A percentile compares a stretch with the other conserved stretches of the same genome.
phyloP scores from a whole-genome alignment of 2,797 vertebrate genomes.

The Hyperoplus immaculatus region DNA sequence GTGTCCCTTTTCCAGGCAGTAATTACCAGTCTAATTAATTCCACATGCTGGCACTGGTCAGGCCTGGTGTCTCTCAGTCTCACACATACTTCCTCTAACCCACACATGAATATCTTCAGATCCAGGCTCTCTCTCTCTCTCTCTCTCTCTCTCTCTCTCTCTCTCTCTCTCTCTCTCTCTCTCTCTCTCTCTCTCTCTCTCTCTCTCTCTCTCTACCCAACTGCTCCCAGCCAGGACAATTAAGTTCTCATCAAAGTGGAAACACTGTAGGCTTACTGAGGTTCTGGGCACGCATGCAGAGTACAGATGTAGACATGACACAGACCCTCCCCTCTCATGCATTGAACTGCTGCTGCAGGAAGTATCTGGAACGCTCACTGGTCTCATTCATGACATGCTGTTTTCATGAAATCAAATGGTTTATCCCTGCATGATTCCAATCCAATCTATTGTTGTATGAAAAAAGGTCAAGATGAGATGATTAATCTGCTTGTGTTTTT shows the following conservation, averaged over 20 bases:
- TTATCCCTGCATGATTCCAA: not conserved
- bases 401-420: not conserved
- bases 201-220: slow-evolving; percentile 52
- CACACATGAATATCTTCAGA: slow-evolving; percentile 20
- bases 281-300: slow-evolving; percentile 36
- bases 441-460: not conserved
- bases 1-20: slow-evolving; percentile 42
- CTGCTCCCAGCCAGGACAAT: slow-evolving; percentile 74
- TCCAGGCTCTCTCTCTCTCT: slow-evolving; percentile 24
- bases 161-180: not conserved
- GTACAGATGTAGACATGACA: slow-evolving; percentile 59
- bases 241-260: slow-evolving; percentile 76
- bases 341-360: slow-evolving; percentile 34
- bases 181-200: not conserved
- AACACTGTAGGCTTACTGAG: slow-evolving; percentile 39
- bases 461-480: not conserved
- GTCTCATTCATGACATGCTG: slow-evolving; percentile 4
- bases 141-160: slow-evolving; percentile 45
- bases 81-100: slow-evolving; percentile 15
- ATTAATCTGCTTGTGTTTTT: not conserved
- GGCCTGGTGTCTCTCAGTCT: slow-evolving; percentile 57
- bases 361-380: slow-evolving; percentile 2
- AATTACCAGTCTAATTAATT: slow-evolving; percentile 75
- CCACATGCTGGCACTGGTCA: slow-evolving; percentile 69
- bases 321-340: slow-evolving; percentile 9